phyloP scores from a whole-genome alignment of 2,888 invertebrate genomes.

The Phlogophora meticulosa region DNA sequence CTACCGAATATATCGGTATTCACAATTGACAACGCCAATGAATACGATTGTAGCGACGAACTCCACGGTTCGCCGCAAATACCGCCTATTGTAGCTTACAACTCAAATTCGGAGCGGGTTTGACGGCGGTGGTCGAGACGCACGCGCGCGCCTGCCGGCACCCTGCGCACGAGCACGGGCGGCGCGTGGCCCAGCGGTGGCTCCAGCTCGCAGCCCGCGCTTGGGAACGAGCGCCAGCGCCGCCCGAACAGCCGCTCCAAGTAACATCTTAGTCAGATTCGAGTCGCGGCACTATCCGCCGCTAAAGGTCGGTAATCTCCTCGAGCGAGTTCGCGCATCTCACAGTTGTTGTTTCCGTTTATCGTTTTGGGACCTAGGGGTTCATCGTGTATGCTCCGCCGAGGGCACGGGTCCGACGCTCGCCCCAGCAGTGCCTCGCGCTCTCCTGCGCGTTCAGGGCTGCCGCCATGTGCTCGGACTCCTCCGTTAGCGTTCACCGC shows the following conservation, averaged over 20 bases:
- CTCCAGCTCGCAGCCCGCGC: constrained; percentile 84
- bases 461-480: constrained; percentile 90
- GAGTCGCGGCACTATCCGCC: constrained; percentile 89
- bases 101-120: constrained; percentile 90
- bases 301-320: constrained; percentile 89
- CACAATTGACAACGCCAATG: constrained; percentile 77
- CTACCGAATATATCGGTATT: constrained; percentile 71
- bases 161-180: constrained; percentile 76
- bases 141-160: constrained; percentile 76
- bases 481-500: constrained; percentile 91
- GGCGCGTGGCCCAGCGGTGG: constrained; percentile 74
- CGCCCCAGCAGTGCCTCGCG: constrained; percentile 91
- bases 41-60: constrained; percentile 32
- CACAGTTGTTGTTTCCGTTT: constrained; percentile 95
- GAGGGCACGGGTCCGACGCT: constrained; percentile 86
- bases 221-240: constrained; percentile 90
- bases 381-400: constrained; percentile 86
- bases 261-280: constrained; percentile 95
- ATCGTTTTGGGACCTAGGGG: constrained; percentile 91
- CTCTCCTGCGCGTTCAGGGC: constrained; percentile 90
- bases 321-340: constrained; percentile 93
- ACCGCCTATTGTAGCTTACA: constrained; percentile 73
- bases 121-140: constrained; percentile 87
- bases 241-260: constrained; percentile 93
- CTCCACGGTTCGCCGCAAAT: constrained; percentile 35